These are phyloP conservation scores for Cephus cinctus DNA, from an alignment of 1,140 invertebrate genomes.

Conservation along the genomic window DNA sequence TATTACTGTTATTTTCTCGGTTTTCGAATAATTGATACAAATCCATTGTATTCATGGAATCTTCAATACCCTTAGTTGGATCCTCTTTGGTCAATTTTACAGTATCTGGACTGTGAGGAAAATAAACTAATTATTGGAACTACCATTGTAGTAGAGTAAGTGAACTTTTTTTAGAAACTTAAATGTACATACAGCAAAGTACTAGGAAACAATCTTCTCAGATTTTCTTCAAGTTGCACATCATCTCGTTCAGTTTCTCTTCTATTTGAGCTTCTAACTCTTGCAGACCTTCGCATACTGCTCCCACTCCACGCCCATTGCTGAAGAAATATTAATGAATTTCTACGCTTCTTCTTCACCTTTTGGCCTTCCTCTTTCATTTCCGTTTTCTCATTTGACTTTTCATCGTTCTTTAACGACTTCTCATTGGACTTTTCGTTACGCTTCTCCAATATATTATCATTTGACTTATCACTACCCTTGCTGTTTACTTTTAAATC, in stretches of 20 bases:
- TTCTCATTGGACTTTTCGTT: constrained; percentile 22
- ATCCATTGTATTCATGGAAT: constrained; percentile 66
- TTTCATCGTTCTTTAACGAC: constrained; percentile 35
- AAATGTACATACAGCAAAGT: constrained; percentile 55
- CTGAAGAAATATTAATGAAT: constrained; percentile 66
- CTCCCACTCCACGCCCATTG: constrained; percentile 68
- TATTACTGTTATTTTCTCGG: constrained; percentile 49
- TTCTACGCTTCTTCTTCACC: constrained; percentile 63
- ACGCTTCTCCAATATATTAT: constrained; percentile 21
- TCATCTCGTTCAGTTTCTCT: constrained; percentile 64
- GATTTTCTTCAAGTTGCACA: constrained; percentile 65
- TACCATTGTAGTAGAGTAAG: too few relatives aligned
- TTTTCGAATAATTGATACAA: constrained; percentile 64
- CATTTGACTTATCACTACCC: constrained; percentile 26
- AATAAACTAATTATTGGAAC: constrained; percentile 5
- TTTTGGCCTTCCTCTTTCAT: constrained; percentile 57
- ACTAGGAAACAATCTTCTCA: constrained; percentile 61
- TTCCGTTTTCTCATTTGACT: constrained; percentile 42
- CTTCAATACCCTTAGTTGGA: constrained; percentile 52
- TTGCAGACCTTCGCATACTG: constrained; percentile 67
- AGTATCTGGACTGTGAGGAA: constrained; percentile 32
- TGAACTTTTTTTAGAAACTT: constrained; percentile 6
- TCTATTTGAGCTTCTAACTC: constrained; percentile 59
- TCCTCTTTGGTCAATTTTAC: constrained; percentile 48
- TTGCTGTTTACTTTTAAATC: constrained; percentile 31